phyloP scores from a whole-genome alignment of 2,797 vertebrate genomes.

The Dromococcyx pavoninus region DNA sequence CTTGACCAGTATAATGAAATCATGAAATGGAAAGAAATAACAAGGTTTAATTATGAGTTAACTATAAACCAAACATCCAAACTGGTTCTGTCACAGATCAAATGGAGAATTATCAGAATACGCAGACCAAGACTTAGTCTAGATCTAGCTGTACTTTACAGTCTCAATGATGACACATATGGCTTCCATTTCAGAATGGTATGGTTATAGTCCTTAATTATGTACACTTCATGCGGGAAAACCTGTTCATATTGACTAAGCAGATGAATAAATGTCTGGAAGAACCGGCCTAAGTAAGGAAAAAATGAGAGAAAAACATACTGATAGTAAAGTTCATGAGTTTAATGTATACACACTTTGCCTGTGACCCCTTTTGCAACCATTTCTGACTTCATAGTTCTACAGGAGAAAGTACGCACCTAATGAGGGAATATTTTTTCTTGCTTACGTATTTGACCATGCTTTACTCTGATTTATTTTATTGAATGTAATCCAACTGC shows the following conservation, averaged over 20 bases:
- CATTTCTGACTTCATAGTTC: background rate
- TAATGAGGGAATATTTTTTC: background rate
- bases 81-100: background rate
- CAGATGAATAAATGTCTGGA: background rate
- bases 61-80: background rate
- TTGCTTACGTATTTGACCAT: background rate
- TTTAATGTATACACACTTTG: background rate
- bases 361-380: background rate
- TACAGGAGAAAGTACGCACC: background rate
- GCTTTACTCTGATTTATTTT: background rate
- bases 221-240: background rate
- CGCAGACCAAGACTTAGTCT: background rate
- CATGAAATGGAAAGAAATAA: background rate
- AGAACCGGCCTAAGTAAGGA: background rate
- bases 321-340: fast-evolving
- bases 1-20: background rate
- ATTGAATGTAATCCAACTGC: background rate
- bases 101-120: background rate
- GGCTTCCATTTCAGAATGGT: background rate
- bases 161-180: background rate
- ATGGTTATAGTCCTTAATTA: background rate
- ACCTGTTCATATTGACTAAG: background rate
- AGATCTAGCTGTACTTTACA: background rate
- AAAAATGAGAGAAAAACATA: background rate
- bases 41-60: background rate